Percentiles rank a stretch among this genome's conserved stretches.
phyloP scores from a whole-genome alignment of 2,888 invertebrate genomes.

The Mythimna vitellina region DNA sequence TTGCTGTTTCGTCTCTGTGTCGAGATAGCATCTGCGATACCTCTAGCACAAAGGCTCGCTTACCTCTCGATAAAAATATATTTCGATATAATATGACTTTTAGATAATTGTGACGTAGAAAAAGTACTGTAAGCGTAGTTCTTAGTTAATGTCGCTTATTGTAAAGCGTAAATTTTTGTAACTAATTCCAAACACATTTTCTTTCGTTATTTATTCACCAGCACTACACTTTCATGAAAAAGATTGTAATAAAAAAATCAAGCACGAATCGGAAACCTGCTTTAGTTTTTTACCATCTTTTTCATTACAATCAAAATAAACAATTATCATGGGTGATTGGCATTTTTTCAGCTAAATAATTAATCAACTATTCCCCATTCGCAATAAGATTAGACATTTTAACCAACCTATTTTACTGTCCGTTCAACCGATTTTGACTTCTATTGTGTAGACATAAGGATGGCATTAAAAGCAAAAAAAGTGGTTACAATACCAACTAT shows the following conservation, averaged over 20 bases:
- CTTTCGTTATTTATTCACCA: slow-evolving; percentile 24
- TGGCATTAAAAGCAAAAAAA: too few relatives aligned
- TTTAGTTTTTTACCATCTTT: slow-evolving; percentile 21
- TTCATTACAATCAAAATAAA: slow-evolving; percentile 26
- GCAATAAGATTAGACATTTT: too few relatives aligned
- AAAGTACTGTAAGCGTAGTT: slow-evolving; percentile 27
- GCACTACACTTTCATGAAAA: slow-evolving; percentile 15
- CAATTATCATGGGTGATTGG: slow-evolving; percentile 48
- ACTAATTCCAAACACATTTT: slow-evolving; percentile 33
- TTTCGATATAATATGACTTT: too few relatives aligned
- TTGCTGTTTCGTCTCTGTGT: not conserved
- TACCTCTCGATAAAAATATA: too few relatives aligned
- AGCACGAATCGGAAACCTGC: too few relatives aligned
- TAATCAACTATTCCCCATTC: slow-evolving; percentile 5
- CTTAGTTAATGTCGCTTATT: slow-evolving; percentile 42
- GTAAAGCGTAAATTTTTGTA: slow-evolving; percentile 41
- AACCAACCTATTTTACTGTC: too few relatives aligned
- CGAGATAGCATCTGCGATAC: not conserved
- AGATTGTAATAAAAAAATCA: slow-evolving; percentile 8
- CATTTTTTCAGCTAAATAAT: slow-evolving; percentile 24
- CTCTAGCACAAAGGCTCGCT: not conserved
- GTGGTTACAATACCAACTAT: too few relatives aligned
- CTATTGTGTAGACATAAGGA: too few relatives aligned
- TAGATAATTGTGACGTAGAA: slow-evolving; percentile 14
- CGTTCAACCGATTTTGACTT: too few relatives aligned